Evolutionary conservation across 1,140 invertebrate species (phyloP), one percentile per base, ranked within the genome.

Genomic region (Diorhabda sublineata): DNA sequence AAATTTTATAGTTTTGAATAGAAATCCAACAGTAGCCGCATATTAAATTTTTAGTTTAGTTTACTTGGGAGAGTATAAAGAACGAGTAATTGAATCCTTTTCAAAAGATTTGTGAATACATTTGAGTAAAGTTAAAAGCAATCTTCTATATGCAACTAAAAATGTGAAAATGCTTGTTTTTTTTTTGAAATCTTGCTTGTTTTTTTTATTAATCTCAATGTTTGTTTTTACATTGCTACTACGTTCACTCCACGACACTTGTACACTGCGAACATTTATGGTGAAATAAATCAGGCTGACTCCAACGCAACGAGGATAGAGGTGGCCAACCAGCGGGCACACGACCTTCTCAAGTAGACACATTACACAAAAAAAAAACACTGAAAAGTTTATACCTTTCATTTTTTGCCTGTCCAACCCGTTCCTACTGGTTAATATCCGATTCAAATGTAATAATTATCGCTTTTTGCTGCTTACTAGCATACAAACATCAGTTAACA

Each of bases 301-400:
- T 89, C 88, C 71, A 89, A 89, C 80, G 87, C 88, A 84, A 90
- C 90, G 76, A 88, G 91, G 86, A 92, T 93, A 89, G 89, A 90
- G 79, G 87, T 92, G 80, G 92, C 91, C 77, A 93, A 93, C 82
- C 90, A 93, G 84, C 87, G 91, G 76, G 91, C 92, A 77, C 90
- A 92, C 82, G 90, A 91, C 80, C 88, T 93, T 78, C 87, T 93
- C 82, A 92, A 92, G 87, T 91, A 90, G 85, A 82, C 82, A 81
- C 80, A 79, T 66, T 71, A 74, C 77, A 70, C 75, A 73, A 76
- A 69, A 75, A 11, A 26, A 26, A 26, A 73, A 76, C 75, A 76
- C 71, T 70, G 67, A 69, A 64, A 73, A 69, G 47, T 52, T 52
- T 52, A 3, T 52, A 52, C 47, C 63, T 71, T 73, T 68, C 65